Conservation (phyloP, 2,888 invertebrate genomes). For the Apamea anceps region DNA sequence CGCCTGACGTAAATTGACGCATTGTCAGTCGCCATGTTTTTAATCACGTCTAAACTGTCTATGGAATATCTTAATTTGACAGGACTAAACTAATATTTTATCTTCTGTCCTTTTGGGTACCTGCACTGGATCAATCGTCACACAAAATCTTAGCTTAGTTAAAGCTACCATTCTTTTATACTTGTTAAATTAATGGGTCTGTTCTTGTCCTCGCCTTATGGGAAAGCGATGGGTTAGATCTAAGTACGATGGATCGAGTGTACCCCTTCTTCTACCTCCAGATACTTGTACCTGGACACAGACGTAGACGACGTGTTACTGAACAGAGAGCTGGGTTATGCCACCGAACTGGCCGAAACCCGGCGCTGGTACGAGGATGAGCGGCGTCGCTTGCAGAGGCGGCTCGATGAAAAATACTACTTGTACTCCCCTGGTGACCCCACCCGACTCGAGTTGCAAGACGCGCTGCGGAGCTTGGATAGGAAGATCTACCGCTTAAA, state of each 20-base stretch:
- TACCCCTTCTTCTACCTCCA: slow-evolving; percentile 3
- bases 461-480: slow-evolving; percentile 76
- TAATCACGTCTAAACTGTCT: no score
- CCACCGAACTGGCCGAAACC: slow-evolving; percentile 59
- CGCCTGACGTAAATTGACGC: no score
- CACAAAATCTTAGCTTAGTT: no score
- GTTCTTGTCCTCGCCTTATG: no score
- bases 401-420: slow-evolving; percentile 81
- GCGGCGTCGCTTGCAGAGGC: slow-evolving; percentile 77
- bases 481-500: slow-evolving; percentile 65
- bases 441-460: slow-evolving; percentile 76
- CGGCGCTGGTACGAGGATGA: slow-evolving; percentile 75
- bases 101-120: background rate
- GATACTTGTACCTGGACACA: slow-evolving; percentile 28
- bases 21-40: no score
- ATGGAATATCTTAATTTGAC: no score
- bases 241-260: background rate
- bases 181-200: no score
- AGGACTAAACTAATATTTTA: no score
- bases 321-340: slow-evolving; percentile 57
- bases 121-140: background rate
- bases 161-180: no score
- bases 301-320: slow-evolving; percentile 64
- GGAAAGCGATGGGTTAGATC: no score
- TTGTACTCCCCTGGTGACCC: slow-evolving; percentile 82